Evolutionary conservation across 2,888 invertebrate genomes (phyloP).

Genomic region (Neoaliturus tenellus): DNA sequence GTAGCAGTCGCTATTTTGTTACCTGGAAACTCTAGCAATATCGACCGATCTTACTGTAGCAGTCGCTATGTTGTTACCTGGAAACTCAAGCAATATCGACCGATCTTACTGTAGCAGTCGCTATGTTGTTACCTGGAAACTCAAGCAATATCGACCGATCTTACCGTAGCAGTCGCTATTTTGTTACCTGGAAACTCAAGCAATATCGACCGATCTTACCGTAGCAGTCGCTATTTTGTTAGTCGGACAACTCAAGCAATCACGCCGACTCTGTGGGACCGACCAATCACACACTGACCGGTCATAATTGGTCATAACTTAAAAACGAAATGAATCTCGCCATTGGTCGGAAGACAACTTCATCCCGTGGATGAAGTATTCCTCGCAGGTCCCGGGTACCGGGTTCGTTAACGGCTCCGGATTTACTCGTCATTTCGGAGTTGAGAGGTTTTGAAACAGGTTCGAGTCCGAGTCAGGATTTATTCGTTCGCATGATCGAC

Average conservation of each 20-base stretch:
- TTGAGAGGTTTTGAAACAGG: constrained; percentile 33
- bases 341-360: constrained; percentile 11
- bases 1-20: too few species aligned
- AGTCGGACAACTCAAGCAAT: too few species aligned
- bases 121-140: too few species aligned
- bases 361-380: constrained; percentile 24
- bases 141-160: too few species aligned
- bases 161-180: too few species aligned
- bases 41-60: too few species aligned
- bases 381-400: not conserved
- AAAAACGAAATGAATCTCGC: constrained; percentile 20
- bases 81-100: too few species aligned
- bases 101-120: too few species aligned
- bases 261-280: too few species aligned
- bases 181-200: too few species aligned
- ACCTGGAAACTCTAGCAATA: too few species aligned
- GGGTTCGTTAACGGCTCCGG: constrained; percentile 30
- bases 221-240: not conserved
- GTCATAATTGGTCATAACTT: constrained; percentile 30
- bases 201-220: not conserved
- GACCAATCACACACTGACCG: not conserved
- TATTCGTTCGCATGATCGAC: constrained; percentile 48
- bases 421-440: constrained; percentile 45
- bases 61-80: too few species aligned
- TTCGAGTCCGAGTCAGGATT: constrained; percentile 33